phyloP scores from a whole-genome alignment of 2,113 vertebrate species.

The Malurus cyaneus region DNA sequence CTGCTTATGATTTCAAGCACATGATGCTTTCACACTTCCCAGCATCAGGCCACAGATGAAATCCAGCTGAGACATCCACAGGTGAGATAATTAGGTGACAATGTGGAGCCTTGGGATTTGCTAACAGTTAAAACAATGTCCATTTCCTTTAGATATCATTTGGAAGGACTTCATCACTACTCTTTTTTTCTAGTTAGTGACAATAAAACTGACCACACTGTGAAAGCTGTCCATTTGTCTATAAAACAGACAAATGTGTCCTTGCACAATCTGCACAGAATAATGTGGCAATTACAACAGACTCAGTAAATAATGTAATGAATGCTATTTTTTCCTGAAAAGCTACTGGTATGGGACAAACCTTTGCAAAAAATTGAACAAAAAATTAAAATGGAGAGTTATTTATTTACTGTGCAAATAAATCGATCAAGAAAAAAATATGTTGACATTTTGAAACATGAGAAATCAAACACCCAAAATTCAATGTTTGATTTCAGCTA shows the following conservation, averaged over 20 bases:
- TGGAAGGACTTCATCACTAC: not conserved
- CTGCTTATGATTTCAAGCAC: slow-evolving; percentile 12
- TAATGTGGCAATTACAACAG: not conserved
- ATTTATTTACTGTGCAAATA: not conserved
- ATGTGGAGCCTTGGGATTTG: not conserved
- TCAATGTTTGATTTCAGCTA: not conserved
- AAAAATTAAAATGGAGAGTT: not conserved
- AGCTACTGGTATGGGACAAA: not conserved
- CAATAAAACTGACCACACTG: not conserved
- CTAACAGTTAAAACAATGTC: not conserved
- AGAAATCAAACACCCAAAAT: not conserved
- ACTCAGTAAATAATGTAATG: not conserved
- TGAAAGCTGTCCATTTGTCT: not conserved
- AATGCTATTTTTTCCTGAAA: not conserved
- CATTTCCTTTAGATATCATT: not conserved
- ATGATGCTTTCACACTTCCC: not conserved
- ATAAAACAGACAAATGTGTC: not conserved
- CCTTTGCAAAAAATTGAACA: not conserved
- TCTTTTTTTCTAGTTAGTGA: not conserved
- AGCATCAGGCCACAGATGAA: not conserved
- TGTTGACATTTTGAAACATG: not conserved
- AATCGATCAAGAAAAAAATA: not conserved
- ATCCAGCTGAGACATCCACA: not conserved
- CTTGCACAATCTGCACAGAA: not conserved
- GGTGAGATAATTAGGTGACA: slow-evolving; percentile 13